Percentiles rank a stretch among this genome's conserved stretches.
These are phyloP conservation scores for Drosophila fungiperda DNA, from an alignment of 2,888 invertebrate genomes.

Conservation along the genomic window DNA sequence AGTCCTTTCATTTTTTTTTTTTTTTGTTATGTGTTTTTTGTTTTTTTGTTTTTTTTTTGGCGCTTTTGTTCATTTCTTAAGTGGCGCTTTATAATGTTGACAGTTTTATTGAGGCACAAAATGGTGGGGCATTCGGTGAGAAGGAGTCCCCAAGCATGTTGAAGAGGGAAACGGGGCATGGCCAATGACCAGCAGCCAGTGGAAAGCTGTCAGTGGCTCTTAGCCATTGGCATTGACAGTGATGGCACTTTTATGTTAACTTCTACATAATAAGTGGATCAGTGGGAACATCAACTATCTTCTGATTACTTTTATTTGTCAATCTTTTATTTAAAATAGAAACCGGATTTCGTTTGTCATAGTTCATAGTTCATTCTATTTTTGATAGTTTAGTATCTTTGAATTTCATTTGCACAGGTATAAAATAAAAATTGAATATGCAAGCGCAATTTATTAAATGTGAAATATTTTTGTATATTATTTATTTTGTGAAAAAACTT, in stretches of 20 bases:
- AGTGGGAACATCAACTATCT: slow-evolving; percentile 18
- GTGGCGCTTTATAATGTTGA: slow-evolving; percentile 79
- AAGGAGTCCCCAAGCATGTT: slow-evolving; percentile 9
- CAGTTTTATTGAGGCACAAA: slow-evolving; percentile 77
- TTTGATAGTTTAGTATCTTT: too few relatives aligned
- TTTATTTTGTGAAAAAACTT: background rate
- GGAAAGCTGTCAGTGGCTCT: background rate
- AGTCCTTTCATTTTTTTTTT: slow-evolving; percentile 30
- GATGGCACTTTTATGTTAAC: slow-evolving; percentile 3
- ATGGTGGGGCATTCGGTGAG: slow-evolving; percentile 55
- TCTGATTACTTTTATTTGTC: background rate
- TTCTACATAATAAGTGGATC: background rate
- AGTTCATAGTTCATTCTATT: background rate
- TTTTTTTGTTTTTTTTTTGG: slow-evolving; percentile 24
- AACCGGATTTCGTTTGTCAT: background rate
- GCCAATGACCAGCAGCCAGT: slow-evolving; percentile 7
- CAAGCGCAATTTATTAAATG: too few relatives aligned
- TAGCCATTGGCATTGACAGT: slow-evolving; percentile 23
- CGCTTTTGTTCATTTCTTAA: slow-evolving; percentile 76
- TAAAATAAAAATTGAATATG: background rate
- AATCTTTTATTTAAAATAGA: background rate
- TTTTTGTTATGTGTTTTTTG: slow-evolving; percentile 3
- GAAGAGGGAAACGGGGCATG: slow-evolving; percentile 27
- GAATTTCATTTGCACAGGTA: background rate
- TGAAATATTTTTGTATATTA: background rate